These are phyloP conservation scores for Myocastor coypus DNA, from an alignment of 2,113 vertebrate genomes.

Conservation along the genomic window DNA sequence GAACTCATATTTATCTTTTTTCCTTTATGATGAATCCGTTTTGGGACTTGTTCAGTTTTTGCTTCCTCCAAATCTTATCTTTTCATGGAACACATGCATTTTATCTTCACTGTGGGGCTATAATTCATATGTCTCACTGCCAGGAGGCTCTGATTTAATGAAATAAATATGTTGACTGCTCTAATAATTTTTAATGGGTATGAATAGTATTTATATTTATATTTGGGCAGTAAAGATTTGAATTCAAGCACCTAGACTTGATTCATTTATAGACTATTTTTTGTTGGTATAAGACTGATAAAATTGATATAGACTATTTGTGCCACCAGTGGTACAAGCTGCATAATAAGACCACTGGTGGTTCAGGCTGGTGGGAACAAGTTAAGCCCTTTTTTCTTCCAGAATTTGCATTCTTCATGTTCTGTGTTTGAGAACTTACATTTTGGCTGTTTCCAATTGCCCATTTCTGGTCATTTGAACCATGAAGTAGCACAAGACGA, in stretches of 20 bases:
- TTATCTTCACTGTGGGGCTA: background rate
- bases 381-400: background rate
- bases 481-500: background rate
- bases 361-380: background rate
- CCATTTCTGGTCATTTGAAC: background rate
- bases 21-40: background rate
- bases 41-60: constrained; percentile 20
- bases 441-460: background rate
- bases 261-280: background rate
- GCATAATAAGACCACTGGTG: background rate
- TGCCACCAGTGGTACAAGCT: background rate
- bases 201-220: background rate
- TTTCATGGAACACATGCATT: background rate
- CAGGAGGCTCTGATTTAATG: background rate
- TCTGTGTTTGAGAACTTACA: background rate
- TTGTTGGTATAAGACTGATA: background rate
- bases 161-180: background rate
- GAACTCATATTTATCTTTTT: constrained; percentile 44
- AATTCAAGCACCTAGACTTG: background rate
- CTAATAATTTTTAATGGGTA: background rate
- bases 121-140: background rate
- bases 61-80: background rate
- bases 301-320: background rate
- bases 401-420: background rate
- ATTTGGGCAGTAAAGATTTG: background rate